Evolutionary conservation across 2,113 vertebrate genomes (phyloP).

Genomic region (Trogon surrucura): DNA sequence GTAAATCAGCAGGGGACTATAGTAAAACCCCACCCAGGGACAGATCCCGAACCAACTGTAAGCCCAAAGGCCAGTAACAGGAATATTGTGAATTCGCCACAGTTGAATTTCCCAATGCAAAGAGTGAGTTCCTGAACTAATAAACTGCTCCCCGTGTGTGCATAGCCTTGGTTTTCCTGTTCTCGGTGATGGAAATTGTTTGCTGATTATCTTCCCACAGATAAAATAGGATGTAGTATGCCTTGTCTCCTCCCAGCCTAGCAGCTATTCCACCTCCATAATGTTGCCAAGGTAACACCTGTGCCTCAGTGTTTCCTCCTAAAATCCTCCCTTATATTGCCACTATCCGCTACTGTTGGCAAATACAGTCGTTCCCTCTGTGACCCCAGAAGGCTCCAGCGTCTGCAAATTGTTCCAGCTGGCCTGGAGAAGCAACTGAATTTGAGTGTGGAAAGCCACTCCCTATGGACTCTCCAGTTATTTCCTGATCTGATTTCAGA

Average conservation of each 20-base stretch:
- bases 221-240: neutral
- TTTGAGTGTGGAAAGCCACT: neutral
- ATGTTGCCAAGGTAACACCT: neutral
- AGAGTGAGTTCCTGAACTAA: neutral
- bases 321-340: neutral
- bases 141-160: neutral
- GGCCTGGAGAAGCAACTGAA: neutral
- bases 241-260: neutral
- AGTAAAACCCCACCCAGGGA: neutral
- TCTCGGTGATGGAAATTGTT: neutral
- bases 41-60: neutral
- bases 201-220: neutral
- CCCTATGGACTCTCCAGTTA: neutral
- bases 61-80: neutral
- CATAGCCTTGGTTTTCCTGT: neutral
- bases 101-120: neutral
- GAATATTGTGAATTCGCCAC: neutral
- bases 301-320: neutral
- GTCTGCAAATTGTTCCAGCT: neutral
- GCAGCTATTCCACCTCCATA: neutral
- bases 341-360: neutral
- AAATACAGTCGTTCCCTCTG: neutral
- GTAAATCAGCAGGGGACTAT: neutral
- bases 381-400: neutral
- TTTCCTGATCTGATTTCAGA: conserved; percentile 3